A percentile compares a stretch with the other conserved stretches of the same genome.
Evolutionary conservation across 1,140 invertebrate genomes (phyloP).

Genomic region (Rhizoglyphus robini): DNA sequence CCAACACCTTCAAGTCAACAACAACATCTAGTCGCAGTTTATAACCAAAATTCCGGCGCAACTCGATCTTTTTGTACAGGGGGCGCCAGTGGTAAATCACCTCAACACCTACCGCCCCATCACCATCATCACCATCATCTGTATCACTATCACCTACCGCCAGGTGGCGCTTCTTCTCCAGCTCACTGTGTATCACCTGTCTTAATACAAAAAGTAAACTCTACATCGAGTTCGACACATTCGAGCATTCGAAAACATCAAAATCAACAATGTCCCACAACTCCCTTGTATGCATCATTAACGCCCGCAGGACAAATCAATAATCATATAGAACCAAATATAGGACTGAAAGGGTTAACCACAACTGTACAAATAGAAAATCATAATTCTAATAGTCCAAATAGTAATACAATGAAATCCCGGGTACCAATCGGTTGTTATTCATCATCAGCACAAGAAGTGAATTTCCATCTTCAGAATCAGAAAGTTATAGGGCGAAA

Average conservation of each 20-base stretch:
- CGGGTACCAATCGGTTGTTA: not conserved
- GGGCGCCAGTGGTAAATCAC: not conserved
- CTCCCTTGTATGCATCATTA: not conserved
- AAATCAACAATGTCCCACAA: not conserved
- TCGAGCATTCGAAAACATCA: not conserved
- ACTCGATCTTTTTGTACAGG: not conserved
- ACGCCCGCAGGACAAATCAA: not conserved
- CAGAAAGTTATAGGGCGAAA: not conserved
- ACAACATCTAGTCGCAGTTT: not conserved
- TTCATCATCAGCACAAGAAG: not conserved
- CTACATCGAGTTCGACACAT: not conserved
- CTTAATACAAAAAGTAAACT: not conserved
- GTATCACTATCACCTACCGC: not conserved
- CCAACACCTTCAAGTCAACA: not conserved
- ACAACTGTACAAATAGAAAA: not conserved
- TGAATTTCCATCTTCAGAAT: too few relatives aligned
- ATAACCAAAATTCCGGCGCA: not conserved
- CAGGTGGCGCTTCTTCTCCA: not conserved
- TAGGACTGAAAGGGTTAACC: too few relatives aligned
- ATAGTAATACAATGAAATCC: not conserved
- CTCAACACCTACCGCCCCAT: not conserved
- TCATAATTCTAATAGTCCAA: not conserved
- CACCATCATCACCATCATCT: constrained; percentile 12
- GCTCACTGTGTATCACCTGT: not conserved
- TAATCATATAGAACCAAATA: not conserved